phyloP scores from a whole-genome alignment of 2,797 vertebrate species.

The Cryptoblepharus egeriae region DNA sequence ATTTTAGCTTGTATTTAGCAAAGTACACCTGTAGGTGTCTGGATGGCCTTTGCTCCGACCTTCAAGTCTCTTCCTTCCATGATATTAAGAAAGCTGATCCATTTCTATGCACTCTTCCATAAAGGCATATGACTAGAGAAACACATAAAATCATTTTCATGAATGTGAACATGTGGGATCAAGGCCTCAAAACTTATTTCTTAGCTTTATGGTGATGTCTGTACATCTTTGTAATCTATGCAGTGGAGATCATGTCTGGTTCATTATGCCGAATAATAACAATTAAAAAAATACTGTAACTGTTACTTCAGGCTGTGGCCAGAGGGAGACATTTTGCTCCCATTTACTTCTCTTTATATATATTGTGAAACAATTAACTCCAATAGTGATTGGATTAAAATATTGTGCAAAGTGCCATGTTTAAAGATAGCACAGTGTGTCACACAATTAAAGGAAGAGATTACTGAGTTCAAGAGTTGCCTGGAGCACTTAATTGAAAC shows the following conservation, averaged over 20 bases:
- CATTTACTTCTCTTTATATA: background rate
- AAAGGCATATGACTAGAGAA: background rate
- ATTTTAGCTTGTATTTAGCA: background rate
- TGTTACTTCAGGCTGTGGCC: slow-evolving; percentile 21
- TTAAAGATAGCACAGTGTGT: slow-evolving; percentile 47
- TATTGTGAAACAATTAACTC: slow-evolving; percentile 49
- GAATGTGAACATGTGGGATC: background rate
- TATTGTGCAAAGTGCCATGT: slow-evolving; percentile 45
- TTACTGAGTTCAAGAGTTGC: slow-evolving; percentile 55
- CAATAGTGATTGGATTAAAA: slow-evolving; percentile 47
- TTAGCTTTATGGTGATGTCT: background rate
- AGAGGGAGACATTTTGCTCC: background rate
- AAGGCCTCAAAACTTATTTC: background rate
- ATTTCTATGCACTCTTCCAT: background rate
- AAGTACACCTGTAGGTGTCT: background rate
- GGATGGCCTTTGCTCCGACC: background rate
- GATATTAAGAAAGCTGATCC: background rate
- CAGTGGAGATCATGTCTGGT: background rate
- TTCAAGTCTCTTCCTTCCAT: background rate
- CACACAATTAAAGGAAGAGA: slow-evolving; percentile 61
- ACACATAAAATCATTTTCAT: background rate
- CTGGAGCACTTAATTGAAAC: slow-evolving; percentile 62
- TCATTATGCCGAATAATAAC: background rate
- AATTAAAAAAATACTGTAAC: background rate
- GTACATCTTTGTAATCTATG: background rate